Percentiles rank a stretch among this genome's conserved stretches.
Conservation (phyloP, 2,113 vertebrate genomes). For the Lampris megalopsis region DNA sequence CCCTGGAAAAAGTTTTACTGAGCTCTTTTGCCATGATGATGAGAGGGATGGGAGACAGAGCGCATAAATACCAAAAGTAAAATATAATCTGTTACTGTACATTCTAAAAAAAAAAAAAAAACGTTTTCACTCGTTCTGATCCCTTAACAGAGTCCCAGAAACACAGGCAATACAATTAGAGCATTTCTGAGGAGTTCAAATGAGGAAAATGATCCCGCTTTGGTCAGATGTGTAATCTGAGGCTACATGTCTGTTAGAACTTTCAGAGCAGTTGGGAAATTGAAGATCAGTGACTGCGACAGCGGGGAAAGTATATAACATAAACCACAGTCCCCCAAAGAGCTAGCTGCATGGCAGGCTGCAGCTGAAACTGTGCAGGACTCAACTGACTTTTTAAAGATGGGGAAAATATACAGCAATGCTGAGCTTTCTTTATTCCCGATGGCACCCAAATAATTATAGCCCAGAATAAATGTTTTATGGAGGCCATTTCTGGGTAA, state of each 20-base stretch:
- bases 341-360: conserved; percentile 40
- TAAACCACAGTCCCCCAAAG: conserved; percentile 47
- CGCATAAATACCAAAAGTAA: conserved; percentile 13
- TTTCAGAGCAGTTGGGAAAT: conserved; percentile 39
- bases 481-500: conserved; percentile 65
- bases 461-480: conserved; percentile 63
- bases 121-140: conserved; percentile 53
- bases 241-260: conserved; percentile 45
- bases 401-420: conserved; percentile 49
- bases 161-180: conserved; percentile 12
- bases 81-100: conserved; percentile 17
- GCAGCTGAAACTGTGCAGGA: conserved; percentile 34
- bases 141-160: conserved; percentile 20
- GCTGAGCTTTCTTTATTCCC: conserved; percentile 64
- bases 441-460: conserved; percentile 76
- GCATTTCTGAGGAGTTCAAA: conserved; percentile 24
- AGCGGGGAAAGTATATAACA: conserved; percentile 56
- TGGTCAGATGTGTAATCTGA: conserved; percentile 18
- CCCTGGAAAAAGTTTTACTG: conserved; percentile 44
- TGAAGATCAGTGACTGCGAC: conserved; percentile 37
- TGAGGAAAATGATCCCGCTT: conserved; percentile 34
- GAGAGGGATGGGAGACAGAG: background rate
- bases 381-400: conserved; percentile 37
- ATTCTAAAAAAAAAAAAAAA: conserved; percentile 64
- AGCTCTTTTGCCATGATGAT: conserved; percentile 26